Percentiles rank a stretch among this genome's conserved stretches.
Conservation (phyloP, 2,888 invertebrate species). For the Oxytorus armatus region DNA sequence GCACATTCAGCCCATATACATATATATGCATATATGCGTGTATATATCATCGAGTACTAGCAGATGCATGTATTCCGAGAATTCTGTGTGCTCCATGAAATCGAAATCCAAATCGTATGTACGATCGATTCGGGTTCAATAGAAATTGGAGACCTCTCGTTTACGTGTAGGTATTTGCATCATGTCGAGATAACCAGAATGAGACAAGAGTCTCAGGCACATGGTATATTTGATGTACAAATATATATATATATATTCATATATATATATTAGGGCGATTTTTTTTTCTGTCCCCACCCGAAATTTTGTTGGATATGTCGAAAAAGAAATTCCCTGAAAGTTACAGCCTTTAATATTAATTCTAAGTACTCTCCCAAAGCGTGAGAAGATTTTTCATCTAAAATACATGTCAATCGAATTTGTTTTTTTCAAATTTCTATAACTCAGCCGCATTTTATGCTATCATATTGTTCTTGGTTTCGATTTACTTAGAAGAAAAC, state of each 20-base stretch:
- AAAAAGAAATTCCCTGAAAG: too few relatives aligned
- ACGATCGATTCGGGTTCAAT: constrained; percentile 60
- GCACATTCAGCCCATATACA: constrained; percentile 12
- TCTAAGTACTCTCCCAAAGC: too few relatives aligned
- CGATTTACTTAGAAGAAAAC: too few relatives aligned
- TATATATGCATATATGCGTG: neutral
- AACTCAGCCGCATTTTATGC: too few relatives aligned
- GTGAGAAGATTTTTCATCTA: too few relatives aligned
- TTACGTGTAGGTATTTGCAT: constrained; percentile 47
- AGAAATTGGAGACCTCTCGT: constrained; percentile 56
- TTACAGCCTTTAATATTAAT: too few relatives aligned
- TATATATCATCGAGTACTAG: constrained; percentile 4
- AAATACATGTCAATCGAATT: too few relatives aligned
- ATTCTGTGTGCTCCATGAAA: constrained; percentile 26
- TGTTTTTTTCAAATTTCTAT: too few relatives aligned
- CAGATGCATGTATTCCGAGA: constrained; percentile 27
- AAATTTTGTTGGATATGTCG: too few relatives aligned
- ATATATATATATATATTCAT: constrained; percentile 7
- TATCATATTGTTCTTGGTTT: too few relatives aligned
- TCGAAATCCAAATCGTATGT: constrained; percentile 58
- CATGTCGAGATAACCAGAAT: constrained; percentile 51
- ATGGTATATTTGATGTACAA: constrained; percentile 5
- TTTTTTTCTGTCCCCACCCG: too few relatives aligned
- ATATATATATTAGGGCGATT: too few relatives aligned
- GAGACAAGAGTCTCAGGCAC: constrained; percentile 40